These are phyloP conservation scores for Pogonocherus hispidulus DNA, from an alignment of 2,888 invertebrate species.

Conservation along the genomic window DNA sequence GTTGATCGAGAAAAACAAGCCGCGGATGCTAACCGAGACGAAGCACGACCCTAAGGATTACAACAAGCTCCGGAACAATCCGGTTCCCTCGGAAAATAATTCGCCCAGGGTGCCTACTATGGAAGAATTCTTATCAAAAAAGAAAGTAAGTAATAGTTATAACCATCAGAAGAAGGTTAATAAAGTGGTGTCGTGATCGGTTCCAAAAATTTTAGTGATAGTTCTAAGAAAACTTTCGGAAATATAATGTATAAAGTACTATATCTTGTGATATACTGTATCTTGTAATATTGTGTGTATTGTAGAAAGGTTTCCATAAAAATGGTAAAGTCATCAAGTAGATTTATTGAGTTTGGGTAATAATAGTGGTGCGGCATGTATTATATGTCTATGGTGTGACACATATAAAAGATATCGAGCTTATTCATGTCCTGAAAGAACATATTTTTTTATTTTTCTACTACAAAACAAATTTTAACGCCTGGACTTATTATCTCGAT, in stretches of 20 bases:
- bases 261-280: conserved; percentile 3
- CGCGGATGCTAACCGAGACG: conserved; percentile 49
- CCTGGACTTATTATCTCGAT: too few species aligned
- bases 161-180: conserved; percentile 54
- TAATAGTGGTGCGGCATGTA: too few species aligned
- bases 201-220: conserved; percentile 18
- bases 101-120: conserved; percentile 70
- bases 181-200: conserved; percentile 49
- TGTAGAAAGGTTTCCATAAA: conserved; percentile 9
- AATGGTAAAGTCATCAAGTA: background rate
- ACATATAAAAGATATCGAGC: too few species aligned
- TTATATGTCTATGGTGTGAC: too few species aligned
- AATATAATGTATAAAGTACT: conserved; percentile 2
- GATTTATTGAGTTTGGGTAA: background rate
- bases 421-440: too few species aligned
- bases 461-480: too few species aligned
- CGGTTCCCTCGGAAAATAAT: conserved; percentile 64
- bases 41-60: conserved; percentile 51
- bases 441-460: too few species aligned
- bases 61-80: conserved; percentile 19
- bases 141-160: conserved; percentile 62
- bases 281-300: conserved; percentile 1
- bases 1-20: conserved; percentile 67
- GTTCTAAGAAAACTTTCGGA: background rate
- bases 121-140: conserved; percentile 71